Base-by-base conservation (phyloP, 2,888 invertebrate species). In the Ditula angustiorana region DNA sequence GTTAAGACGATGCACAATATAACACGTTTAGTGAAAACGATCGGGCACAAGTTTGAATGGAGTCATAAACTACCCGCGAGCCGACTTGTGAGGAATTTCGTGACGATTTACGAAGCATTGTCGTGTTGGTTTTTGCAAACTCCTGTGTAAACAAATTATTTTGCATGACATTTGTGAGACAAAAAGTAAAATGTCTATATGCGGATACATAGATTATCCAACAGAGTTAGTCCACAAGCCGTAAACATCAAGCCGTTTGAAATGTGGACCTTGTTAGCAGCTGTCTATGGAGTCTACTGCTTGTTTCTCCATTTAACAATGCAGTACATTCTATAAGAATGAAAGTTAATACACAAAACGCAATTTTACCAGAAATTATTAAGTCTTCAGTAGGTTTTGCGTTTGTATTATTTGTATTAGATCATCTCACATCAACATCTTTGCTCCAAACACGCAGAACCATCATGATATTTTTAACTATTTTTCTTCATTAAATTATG, bases 51-150 rank as follows among this genome's bases (percentile, higher is more conserved):
- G 71, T 74, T 77, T 89, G 78, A 88, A 90, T 89, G 86, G 90
- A 89, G 90, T 80, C 88, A 88, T 90, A 90, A 90, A 90, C 72
- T 82, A 70, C 64, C 62, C 46, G 65, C 69, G 74, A 78, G 74
- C 70, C 75, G 78, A 77, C 79, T 73, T 67, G 67, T 71, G 75
- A 71, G 69, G 78, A 75, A 75, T 74, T 74, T 74, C 67, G 69
- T 69, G 67, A 69, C 78, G 78, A 89, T 90, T 90, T 89, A 90
- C 83, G 85, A 78, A 84, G 82, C 79, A 90, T 90, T 90, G 89
- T 89, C 76, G 68, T 71, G 70, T 74, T 72, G 75, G 75, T 80
- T 83, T 80, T 75, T 75, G 77, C 78, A 86, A 86, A 86, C 86
- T 86, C 72, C 83, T 86, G 83, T 83, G 85, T 79, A 87, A 86